Percentiles rank a stretch among this genome's conserved stretches.
Conservation (phyloP, 2,888 invertebrate genomes). For the Acrobeloides nanus region DNA sequence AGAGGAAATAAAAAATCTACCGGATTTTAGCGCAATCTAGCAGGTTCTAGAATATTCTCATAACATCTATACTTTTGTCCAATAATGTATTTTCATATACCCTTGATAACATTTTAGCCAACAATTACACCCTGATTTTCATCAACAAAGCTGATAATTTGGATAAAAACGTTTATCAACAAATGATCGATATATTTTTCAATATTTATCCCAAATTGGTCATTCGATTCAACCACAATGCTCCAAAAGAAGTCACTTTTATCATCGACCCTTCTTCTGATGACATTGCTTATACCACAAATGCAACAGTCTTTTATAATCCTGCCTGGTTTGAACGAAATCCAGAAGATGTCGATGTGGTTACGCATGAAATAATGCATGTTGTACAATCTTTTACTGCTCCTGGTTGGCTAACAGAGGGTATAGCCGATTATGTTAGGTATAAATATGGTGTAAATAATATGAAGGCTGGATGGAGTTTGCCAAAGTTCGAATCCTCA, state of each 20-base stretch:
- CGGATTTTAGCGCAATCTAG: no score
- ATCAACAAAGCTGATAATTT: no score
- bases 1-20: no score
- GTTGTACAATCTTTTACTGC: conserved; percentile 13
- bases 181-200: conserved; percentile 2
- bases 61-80: no score
- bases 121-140: no score
- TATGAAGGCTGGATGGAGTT: background rate
- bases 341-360: conserved; percentile 13
- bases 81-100: no score
- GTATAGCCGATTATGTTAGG: conserved; percentile 1
- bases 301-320: background rate
- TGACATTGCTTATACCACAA: background rate
- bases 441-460: background rate
- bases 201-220: conserved; percentile 5
- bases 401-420: conserved; percentile 2
- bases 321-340: conserved; percentile 4
- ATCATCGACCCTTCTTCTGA: conserved; percentile 4
- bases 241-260: conserved; percentile 4
- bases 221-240: conserved; percentile 5
- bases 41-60: no score
- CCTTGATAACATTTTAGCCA: no score
- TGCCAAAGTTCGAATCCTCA: background rate
- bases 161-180: no score
- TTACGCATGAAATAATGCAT: conserved; percentile 8